A percentile compares a stretch with the other conserved stretches of the same genome.
These are phyloP conservation scores for Pinctada fucata DNA, from an alignment of 2,888 invertebrate genomes.

Conservation along the genomic window DNA sequence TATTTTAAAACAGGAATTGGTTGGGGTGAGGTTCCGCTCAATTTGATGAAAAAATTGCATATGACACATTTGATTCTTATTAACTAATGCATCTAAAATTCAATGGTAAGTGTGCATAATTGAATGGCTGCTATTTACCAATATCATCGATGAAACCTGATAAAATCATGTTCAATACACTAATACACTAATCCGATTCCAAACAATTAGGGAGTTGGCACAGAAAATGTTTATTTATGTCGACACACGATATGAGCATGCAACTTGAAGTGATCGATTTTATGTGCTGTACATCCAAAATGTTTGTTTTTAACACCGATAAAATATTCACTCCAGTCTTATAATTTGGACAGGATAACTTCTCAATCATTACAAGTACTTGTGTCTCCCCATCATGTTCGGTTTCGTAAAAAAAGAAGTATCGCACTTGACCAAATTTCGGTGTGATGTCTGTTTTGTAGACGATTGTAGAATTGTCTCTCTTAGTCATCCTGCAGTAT, in stretches of 20 bases:
- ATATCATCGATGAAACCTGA: no score
- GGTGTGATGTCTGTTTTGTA: neutral
- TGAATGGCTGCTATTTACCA: no score
- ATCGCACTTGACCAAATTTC: constrained; percentile 5
- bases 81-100: no score
- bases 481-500: constrained; percentile 12
- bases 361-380: constrained; percentile 1
- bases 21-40: no score
- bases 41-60: no score
- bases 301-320: neutral
- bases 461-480: constrained; percentile 16
- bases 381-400: neutral
- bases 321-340: neutral
- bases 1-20: no score
- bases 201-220: constrained; percentile 22
- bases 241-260: constrained; percentile 5
- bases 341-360: constrained; percentile 10
- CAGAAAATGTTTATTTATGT: neutral
- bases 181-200: constrained; percentile 8
- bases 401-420: neutral
- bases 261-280: neutral
- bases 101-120: no score
- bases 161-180: no score
- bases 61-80: no score
- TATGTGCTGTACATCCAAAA: neutral